These are phyloP conservation scores for Paguma larvata DNA, from an alignment of 2,797 vertebrate species.

Conservation along the genomic window DNA sequence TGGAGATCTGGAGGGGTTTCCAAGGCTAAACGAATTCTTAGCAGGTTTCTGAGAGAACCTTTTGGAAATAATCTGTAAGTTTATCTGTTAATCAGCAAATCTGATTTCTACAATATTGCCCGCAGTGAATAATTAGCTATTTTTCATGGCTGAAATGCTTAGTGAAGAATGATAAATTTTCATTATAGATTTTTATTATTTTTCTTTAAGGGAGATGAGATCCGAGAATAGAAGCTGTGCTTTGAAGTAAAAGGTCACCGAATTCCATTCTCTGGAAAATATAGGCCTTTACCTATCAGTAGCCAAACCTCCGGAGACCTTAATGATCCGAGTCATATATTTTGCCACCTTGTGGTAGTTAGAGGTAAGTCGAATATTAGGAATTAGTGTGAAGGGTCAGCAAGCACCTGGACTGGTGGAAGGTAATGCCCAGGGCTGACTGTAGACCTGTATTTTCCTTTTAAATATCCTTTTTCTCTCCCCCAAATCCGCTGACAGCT, in stretches of 20 bases:
- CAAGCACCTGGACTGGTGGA: not conserved
- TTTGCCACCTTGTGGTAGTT: conserved; percentile 60
- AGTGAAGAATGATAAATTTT: conserved; percentile 58
- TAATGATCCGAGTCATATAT: not conserved
- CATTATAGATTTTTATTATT: conserved; percentile 53
- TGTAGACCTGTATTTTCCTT: not conserved
- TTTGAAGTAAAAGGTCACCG: conserved; percentile 44
- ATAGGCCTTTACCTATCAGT: not conserved
- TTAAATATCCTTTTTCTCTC: not conserved
- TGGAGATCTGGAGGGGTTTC: conserved; percentile 65
- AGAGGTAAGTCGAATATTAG: conserved; percentile 56
- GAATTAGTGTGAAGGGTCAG: not conserved
- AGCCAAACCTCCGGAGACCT: not conserved
- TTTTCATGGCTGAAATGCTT: not conserved
- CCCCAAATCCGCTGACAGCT: not conserved
- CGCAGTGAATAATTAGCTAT: conserved; percentile 40
- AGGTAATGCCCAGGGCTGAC: not conserved
- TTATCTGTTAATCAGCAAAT: conserved; percentile 72
- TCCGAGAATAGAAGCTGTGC: not conserved
- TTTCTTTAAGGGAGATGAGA: conserved; percentile 53
- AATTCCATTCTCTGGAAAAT: not conserved
- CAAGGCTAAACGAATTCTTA: conserved; percentile 72
- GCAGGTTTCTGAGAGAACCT: conserved; percentile 65
- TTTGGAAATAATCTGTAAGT: conserved; percentile 68
- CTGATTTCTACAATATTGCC: conserved; percentile 8